Percentiles rank a stretch among this genome's conserved stretches.
phyloP scores from a whole-genome alignment of 2,797 vertebrate species.

The Pangasius krempfi region DNA sequence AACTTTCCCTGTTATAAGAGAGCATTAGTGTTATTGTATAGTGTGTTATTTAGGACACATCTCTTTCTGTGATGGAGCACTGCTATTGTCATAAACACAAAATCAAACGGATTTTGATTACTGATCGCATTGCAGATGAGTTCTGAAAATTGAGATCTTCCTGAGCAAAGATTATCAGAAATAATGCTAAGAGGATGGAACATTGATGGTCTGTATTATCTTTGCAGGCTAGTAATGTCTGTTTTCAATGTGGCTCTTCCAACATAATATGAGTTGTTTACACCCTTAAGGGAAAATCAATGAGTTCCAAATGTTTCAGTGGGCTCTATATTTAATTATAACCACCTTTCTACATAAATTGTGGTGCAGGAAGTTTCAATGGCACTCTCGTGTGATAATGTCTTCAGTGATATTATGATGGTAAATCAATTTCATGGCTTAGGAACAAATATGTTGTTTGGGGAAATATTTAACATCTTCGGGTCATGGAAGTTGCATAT shows the following conservation, averaged over 20 bases:
- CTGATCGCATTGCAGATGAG: neutral
- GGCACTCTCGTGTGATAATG: conserved; percentile 30
- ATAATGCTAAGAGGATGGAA: neutral
- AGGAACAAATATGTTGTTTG: conserved; percentile 33
- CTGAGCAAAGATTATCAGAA: conserved; percentile 42
- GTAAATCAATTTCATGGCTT: conserved; percentile 50
- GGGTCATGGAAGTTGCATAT: conserved; percentile 40
- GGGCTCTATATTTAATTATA: conserved; percentile 41
- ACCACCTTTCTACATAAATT: conserved; percentile 51
- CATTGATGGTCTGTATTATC: conserved; percentile 27
- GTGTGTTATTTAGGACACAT: conserved; percentile 10
- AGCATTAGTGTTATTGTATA: neutral
- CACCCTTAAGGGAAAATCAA: conserved; percentile 37
- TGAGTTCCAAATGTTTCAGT: conserved; percentile 53
- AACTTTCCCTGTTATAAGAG: neutral
- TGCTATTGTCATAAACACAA: neutral
- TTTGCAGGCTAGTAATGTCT: conserved; percentile 30
- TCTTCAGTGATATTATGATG: conserved; percentile 41
- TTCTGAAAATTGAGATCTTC: conserved; percentile 35
- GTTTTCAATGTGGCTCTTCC: conserved; percentile 42
- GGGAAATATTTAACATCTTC: conserved; percentile 45
- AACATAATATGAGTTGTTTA: conserved; percentile 36
- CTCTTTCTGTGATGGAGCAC: conserved; percentile 6
- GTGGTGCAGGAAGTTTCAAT: conserved; percentile 36
- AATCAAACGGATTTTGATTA: neutral